Evolutionary conservation across 1,140 invertebrate genomes (phyloP).

Genomic region (Apis florea): DNA sequence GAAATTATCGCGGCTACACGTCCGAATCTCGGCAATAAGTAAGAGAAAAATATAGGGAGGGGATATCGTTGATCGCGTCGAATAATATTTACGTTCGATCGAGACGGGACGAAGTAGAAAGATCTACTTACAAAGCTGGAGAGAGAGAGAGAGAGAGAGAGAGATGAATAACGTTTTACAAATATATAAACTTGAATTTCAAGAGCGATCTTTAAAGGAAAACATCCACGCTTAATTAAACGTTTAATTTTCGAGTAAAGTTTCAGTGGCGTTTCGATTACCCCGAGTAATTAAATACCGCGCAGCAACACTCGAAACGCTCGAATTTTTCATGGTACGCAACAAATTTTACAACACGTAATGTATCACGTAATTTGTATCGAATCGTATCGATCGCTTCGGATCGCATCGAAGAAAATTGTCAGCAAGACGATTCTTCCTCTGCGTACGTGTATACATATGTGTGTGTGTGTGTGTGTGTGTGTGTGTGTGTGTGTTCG

Average conservation of each 20-base stretch:
- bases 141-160: no score
- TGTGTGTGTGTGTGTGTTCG: no score
- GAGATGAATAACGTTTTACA: neutral
- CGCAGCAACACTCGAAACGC: no score
- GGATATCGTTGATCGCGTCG: neutral
- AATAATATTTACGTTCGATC: neutral
- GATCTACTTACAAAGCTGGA: neutral
- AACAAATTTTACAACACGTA: no score
- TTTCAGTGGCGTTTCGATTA: constrained; percentile 3
- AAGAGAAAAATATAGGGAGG: neutral
- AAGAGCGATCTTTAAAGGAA: neutral
- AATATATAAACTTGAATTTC: neutral
- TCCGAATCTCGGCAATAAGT: neutral
- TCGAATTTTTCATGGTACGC: neutral
- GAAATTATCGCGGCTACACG: constrained; percentile 12
- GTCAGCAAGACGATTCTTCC: no score
- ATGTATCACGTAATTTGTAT: no score
- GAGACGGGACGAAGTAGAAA: neutral
- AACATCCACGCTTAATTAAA: constrained; percentile 7
- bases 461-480: no score
- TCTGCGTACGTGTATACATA: no score
- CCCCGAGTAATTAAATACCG: neutral
- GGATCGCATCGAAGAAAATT: no score
- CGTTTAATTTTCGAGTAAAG: neutral
- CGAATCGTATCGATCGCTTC: no score